Percentiles rank a stretch among this genome's conserved stretches.
phyloP scores from a whole-genome alignment of 2,797 vertebrate species.

The Decapterus maruadsi region DNA sequence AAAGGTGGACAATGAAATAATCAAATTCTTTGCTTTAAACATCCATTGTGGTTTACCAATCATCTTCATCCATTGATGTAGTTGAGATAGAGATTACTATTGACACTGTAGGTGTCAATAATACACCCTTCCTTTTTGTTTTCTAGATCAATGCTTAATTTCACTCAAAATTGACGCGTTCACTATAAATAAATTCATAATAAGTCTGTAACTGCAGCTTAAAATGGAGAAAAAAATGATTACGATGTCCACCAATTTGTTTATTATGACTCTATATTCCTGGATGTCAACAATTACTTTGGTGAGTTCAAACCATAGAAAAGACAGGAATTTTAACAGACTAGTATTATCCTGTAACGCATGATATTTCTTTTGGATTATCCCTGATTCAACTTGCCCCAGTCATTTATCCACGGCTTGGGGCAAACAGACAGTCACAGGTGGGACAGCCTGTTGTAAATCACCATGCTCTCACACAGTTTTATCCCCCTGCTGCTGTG shows the following conservation, averaged over 20 bases:
- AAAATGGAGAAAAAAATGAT: not conserved
- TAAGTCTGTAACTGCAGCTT: not conserved
- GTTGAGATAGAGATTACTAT: too few relatives aligned
- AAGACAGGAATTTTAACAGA: not conserved
- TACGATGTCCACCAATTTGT: not conserved
- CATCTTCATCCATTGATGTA: not conserved
- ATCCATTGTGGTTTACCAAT: not conserved
- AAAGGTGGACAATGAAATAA: not conserved
- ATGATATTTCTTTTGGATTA: slow-evolving; percentile 7
- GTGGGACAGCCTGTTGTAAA: slow-evolving; percentile 63
- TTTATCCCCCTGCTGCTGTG: slow-evolving; percentile 47
- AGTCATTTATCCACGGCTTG: slow-evolving; percentile 38
- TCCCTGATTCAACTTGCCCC: slow-evolving; percentile 22
- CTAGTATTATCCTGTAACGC: slow-evolving; percentile 3
- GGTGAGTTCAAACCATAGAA: not conserved
- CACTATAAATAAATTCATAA: not conserved
- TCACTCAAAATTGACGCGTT: not conserved
- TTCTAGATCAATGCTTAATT: not conserved
- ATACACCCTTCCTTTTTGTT: not conserved
- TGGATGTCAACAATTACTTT: not conserved
- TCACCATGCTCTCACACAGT: slow-evolving; percentile 51
- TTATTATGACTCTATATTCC: not conserved
- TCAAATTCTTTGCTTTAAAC: not conserved
- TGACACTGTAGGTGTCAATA: too few relatives aligned
- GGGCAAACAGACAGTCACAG: slow-evolving; percentile 66